Evolutionary conservation across 1,140 invertebrate genomes (phyloP).

Genomic region (Drosophila sp.): DNA sequence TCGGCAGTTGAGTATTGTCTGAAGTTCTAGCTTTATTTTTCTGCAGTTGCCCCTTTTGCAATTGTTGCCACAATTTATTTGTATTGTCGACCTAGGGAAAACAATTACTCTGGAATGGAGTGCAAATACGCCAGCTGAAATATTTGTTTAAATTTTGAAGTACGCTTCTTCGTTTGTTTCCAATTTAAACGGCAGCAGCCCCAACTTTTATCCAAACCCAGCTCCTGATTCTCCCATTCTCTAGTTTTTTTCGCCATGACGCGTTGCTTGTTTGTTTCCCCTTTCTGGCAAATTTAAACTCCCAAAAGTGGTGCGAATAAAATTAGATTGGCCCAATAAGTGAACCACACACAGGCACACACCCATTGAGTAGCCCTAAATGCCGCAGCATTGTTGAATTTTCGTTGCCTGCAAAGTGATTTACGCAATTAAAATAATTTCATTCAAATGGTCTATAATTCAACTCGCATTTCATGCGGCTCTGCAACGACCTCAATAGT

Average conservation of each 20-base stretch:
- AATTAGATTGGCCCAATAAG: slow-evolving; percentile 76
- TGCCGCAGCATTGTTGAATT: slow-evolving; percentile 77
- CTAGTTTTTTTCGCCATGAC: not conserved
- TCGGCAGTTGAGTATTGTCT: not conserved
- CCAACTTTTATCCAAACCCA: not conserved
- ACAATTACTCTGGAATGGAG: slow-evolving; percentile 70
- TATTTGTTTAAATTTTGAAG: slow-evolving; percentile 69
- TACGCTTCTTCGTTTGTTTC: slow-evolving; percentile 49
- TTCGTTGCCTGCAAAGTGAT: slow-evolving; percentile 77
- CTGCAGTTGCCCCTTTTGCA: slow-evolving; percentile 31
- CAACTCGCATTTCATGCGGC: slow-evolving; percentile 74
- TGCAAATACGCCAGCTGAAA: slow-evolving; percentile 76
- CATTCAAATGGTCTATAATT: slow-evolving; percentile 81
- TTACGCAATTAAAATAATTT: slow-evolving; percentile 83
- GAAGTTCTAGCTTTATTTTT: slow-evolving; percentile 4
- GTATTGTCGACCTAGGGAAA: slow-evolving; percentile 67
- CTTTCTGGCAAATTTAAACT: slow-evolving; percentile 18
- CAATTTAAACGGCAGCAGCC: slow-evolving; percentile 27
- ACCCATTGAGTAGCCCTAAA: slow-evolving; percentile 10
- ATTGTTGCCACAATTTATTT: slow-evolving; percentile 73
- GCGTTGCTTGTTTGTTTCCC: slow-evolving; percentile 16
- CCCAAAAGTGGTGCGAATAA: slow-evolving; percentile 53
- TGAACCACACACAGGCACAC: slow-evolving; percentile 46
- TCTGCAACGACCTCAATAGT: slow-evolving; percentile 45
- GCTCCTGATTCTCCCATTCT: not conserved